phyloP scores from a whole-genome alignment of 1,140 invertebrate genomes.

The Mercenaria mercenaria region DNA sequence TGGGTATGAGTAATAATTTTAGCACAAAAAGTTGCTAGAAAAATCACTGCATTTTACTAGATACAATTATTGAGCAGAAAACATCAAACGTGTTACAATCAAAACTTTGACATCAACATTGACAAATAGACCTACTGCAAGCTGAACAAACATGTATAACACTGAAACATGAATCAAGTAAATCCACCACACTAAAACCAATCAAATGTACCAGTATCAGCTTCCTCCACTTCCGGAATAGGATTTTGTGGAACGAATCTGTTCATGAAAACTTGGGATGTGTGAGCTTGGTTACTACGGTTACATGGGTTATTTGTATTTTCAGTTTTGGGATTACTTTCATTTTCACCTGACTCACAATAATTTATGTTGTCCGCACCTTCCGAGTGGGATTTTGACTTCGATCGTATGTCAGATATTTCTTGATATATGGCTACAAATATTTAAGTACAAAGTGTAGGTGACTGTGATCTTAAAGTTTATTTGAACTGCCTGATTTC shows the following conservation, averaged over 20 bases:
- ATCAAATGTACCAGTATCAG: constrained; percentile 13
- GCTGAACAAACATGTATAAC: background rate
- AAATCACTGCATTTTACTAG: too few species aligned
- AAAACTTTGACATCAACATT: background rate
- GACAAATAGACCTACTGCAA: background rate
- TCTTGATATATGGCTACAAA: constrained; percentile 54
- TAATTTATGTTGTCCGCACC: background rate
- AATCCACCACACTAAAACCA: constrained; percentile 27
- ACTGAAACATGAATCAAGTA: constrained; percentile 20
- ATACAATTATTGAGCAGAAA: too few species aligned
- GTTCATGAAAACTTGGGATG: constrained; percentile 52
- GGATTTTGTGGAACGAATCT: constrained; percentile 28
- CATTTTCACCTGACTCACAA: constrained; percentile 43
- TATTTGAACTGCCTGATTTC: too few species aligned
- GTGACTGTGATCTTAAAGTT: too few species aligned
- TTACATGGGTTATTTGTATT: constrained; percentile 12
- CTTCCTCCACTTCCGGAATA: background rate
- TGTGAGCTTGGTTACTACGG: background rate
- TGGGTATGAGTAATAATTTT: too few species aligned
- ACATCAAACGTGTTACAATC: too few species aligned
- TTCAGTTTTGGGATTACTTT: constrained; percentile 2
- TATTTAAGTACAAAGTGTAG: background rate
- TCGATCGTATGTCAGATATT: constrained; percentile 17
- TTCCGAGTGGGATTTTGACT: background rate
- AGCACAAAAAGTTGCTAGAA: too few species aligned